Evolutionary conservation across 2,888 invertebrate species (phyloP).

Genomic region (Bugulina stolonifera): DNA sequence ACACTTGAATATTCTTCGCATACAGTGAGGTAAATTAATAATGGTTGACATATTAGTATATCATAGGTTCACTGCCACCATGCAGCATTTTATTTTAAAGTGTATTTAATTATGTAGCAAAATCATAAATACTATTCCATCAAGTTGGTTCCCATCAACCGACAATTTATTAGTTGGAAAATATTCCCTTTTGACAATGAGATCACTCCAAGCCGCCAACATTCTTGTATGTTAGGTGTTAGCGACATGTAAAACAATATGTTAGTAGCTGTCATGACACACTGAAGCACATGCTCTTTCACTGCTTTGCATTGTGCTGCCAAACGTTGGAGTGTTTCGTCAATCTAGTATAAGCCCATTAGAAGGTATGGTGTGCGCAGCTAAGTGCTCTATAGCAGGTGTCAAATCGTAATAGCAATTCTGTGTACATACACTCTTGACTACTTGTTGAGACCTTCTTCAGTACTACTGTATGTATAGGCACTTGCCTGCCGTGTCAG

Average conservation of each 20-base stretch:
- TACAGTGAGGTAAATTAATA: neutral
- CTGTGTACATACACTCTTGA: slow-evolving; percentile 24
- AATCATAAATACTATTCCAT: neutral
- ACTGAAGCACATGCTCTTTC: slow-evolving; percentile 12
- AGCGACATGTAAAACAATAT: slow-evolving; percentile 18
- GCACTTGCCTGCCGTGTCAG: slow-evolving; percentile 25
- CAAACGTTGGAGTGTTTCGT: slow-evolving; percentile 20
- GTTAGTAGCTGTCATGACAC: slow-evolving; percentile 21
- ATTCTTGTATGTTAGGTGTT: neutral
- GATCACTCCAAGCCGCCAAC: slow-evolving; percentile 24
- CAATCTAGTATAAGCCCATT: slow-evolving; percentile 25
- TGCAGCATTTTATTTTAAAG: neutral
- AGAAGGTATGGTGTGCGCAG: slow-evolving; percentile 9
- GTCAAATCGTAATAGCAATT: slow-evolving; percentile 25
- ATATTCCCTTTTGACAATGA: neutral
- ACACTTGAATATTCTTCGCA: neutral
- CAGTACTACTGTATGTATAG: slow-evolving; percentile 11
- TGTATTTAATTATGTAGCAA: neutral
- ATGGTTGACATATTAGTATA: neutral
- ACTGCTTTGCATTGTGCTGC: slow-evolving; percentile 17
- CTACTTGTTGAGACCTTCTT: slow-evolving; percentile 24
- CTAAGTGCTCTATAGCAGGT: slow-evolving; percentile 21
- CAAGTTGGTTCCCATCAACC: neutral
- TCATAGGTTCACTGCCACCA: neutral
- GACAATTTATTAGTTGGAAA: neutral